These are phyloP conservation scores for Podabrus alpinus DNA, from an alignment of 2,888 invertebrate genomes.

Conservation along the genomic window DNA sequence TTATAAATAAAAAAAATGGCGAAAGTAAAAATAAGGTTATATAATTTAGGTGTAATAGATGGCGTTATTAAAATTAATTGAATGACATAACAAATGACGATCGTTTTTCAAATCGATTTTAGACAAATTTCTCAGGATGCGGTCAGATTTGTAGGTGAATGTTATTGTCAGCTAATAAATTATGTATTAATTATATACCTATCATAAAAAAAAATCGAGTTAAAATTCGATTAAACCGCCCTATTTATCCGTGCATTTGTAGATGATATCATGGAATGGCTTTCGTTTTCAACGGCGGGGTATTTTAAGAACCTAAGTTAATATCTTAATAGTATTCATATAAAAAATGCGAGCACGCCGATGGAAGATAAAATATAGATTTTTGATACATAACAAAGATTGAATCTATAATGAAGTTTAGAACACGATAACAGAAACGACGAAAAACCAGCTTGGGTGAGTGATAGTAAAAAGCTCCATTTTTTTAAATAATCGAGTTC, in stretches of 20 bases:
- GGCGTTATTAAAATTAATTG: not conserved
- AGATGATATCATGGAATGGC: constrained; percentile 17
- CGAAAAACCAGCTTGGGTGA: constrained; percentile 3
- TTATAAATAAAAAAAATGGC: not conserved
- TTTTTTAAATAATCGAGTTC: constrained; percentile 33
- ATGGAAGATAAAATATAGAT: constrained; percentile 9
- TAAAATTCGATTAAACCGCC: constrained; percentile 19
- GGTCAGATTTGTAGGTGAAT: not conserved
- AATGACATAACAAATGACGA: not conserved
- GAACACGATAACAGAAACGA: constrained; percentile 1
- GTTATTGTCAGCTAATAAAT: constrained; percentile 7
- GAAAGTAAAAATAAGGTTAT: not conserved
- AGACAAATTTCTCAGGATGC: not conserved
- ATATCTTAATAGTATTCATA: constrained; percentile 11
- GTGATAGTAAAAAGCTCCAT: constrained; percentile 22
- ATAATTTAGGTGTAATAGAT: not conserved
- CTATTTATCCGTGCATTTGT: constrained; percentile 18
- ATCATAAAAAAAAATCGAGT: constrained; percentile 5
- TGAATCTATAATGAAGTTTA: constrained; percentile 1
- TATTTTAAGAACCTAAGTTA: constrained; percentile 12
- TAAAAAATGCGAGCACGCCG: constrained; percentile 1
- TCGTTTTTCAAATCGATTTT: not conserved
- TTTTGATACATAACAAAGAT: not conserved
- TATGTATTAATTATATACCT: constrained; percentile 15
- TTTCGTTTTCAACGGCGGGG: constrained; percentile 13